Evolutionary conservation across 2,888 invertebrate species (phyloP).

Genomic region (Drosophila nigricruria): DNA sequence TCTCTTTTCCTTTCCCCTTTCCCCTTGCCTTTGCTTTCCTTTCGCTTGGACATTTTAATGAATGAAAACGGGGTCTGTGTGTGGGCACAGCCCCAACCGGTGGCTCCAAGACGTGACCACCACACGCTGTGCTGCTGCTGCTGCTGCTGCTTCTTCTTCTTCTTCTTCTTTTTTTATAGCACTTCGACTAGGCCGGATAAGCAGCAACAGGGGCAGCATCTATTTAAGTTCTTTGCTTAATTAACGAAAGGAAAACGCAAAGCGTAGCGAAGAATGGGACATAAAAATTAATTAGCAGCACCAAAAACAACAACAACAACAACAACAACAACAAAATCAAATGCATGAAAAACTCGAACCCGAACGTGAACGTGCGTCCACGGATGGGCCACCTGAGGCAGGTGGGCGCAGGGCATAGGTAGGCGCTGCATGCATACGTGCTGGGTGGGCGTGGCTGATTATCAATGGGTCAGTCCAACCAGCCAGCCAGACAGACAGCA

Average conservation of each 20-base stretch:
- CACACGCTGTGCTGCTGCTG: constrained; percentile 58
- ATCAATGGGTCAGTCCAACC: constrained; percentile 10
- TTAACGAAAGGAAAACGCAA: constrained; percentile 66
- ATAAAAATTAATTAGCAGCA: constrained; percentile 75
- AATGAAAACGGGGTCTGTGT: constrained; percentile 69
- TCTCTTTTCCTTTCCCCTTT: too few relatives aligned
- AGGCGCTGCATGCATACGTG: constrained; percentile 5
- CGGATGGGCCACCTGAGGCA: not conserved
- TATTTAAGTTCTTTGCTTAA: constrained; percentile 75
- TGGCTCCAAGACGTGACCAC: constrained; percentile 49
- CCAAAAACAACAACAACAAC: constrained; percentile 35
- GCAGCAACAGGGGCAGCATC: constrained; percentile 45
- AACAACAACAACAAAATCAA: constrained; percentile 17
- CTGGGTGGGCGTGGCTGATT: constrained; percentile 37
- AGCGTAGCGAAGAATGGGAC: constrained; percentile 73
- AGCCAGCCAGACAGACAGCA: too few relatives aligned
- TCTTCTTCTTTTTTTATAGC: constrained; percentile 6
- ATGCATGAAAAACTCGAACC: constrained; percentile 21
- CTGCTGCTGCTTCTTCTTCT: not conserved
- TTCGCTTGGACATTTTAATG: constrained; percentile 48
- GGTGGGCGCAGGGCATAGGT: constrained; percentile 2
- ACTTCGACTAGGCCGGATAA: constrained; percentile 47
- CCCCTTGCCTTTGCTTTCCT: not conserved
- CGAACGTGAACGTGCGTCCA: not conserved
- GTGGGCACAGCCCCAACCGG: constrained; percentile 49